Percentiles rank a stretch among this genome's conserved stretches.
Conservation (phyloP, 2,113 vertebrate species). For the Semnopithecus entellus region DNA sequence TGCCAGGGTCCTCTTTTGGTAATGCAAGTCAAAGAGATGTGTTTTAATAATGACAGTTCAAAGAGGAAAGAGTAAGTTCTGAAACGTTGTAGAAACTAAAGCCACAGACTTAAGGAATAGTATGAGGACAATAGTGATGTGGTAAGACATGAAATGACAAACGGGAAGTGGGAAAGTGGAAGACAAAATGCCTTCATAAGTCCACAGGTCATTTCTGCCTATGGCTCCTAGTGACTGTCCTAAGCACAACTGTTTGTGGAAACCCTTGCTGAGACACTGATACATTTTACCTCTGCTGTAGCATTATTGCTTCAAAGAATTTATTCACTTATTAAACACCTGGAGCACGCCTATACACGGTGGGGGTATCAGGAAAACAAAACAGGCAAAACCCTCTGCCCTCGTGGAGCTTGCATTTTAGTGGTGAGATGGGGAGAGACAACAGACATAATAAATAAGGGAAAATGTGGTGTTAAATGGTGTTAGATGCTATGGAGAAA, state of each 20-base stretch:
- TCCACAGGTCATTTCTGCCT: background rate
- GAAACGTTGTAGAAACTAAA: background rate
- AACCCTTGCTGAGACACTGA: background rate
- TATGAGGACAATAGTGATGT: background rate
- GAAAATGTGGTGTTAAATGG: background rate
- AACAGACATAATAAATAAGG: background rate
- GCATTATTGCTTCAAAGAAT: background rate
- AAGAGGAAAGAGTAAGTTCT: background rate
- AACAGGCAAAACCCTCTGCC: background rate
- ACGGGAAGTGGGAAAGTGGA: background rate
- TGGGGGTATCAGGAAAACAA: background rate
- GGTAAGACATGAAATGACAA: background rate
- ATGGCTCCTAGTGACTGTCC: background rate
- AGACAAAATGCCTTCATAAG: background rate
- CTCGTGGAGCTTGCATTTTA: background rate
- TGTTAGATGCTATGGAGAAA: background rate
- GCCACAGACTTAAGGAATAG: background rate
- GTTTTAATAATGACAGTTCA: constrained; percentile 44
- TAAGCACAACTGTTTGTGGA: background rate
- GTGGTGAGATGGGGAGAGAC: background rate
- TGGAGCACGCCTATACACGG: background rate
- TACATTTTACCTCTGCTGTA: background rate
- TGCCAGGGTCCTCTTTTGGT: constrained; percentile 44
- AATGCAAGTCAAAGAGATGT: constrained; percentile 42
- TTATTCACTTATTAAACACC: background rate